phyloP scores from a whole-genome alignment of 2,797 vertebrate genomes.

The Centroberyx gerrardi region DNA sequence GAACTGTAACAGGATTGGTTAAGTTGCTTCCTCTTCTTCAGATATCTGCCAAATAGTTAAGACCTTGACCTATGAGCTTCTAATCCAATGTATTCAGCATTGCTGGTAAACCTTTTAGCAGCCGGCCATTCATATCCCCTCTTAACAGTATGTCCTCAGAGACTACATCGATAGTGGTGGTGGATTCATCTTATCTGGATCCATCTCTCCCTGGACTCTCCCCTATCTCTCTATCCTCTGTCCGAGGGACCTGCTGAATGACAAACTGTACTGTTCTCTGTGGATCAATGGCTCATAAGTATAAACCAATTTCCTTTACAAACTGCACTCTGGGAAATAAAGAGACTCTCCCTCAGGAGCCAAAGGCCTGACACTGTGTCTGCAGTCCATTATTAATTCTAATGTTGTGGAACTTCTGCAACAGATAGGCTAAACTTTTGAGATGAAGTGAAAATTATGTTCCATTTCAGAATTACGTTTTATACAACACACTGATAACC shows the following conservation, averaged over 20 bases:
- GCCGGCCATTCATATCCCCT: conserved; percentile 60
- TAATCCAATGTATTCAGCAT: conserved; percentile 35
- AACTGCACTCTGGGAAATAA: conserved; percentile 82
- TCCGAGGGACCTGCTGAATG: conserved; percentile 72
- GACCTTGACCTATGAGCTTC: conserved; percentile 30
- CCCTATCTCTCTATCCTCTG: conserved; percentile 69
- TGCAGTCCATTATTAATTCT: conserved; percentile 70
- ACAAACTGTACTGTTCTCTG: conserved; percentile 79
- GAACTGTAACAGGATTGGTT: too few relatives aligned
- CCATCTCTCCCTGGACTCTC: conserved; percentile 66
- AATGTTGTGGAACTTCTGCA: conserved; percentile 66
- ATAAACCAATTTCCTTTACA: conserved; percentile 85
- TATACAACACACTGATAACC: conserved; percentile 7
- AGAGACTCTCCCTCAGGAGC: conserved; percentile 64
- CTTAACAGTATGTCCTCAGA: conserved; percentile 60
- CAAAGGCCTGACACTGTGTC: conserved; percentile 51
- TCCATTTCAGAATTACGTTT: conserved; percentile 27
- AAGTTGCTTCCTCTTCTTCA: too few relatives aligned
- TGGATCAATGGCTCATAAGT: conserved; percentile 85
- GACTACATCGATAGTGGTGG: conserved; percentile 55
- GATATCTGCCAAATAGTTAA: neutral
- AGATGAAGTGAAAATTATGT: conserved; percentile 48
- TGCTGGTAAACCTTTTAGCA: conserved; percentile 46
- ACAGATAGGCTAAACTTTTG: conserved; percentile 47
- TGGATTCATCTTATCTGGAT: conserved; percentile 70